These are phyloP conservation scores for Mystacides longicornis DNA, from an alignment of 2,888 invertebrate species.

Conservation along the genomic window DNA sequence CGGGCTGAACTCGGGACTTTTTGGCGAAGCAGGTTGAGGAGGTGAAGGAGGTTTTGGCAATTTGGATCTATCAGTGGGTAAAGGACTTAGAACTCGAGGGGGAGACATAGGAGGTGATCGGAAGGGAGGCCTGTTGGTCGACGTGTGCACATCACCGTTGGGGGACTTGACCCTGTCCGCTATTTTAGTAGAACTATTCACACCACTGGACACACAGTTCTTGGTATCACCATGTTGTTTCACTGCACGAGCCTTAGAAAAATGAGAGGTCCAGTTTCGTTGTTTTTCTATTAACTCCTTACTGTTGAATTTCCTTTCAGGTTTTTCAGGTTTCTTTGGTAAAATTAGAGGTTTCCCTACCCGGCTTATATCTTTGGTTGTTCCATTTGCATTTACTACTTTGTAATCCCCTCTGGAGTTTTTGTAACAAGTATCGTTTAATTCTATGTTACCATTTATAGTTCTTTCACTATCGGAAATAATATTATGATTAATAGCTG, in stretches of 20 bases:
- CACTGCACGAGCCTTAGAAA: conserved; percentile 66
- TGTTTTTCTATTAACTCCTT: conserved; percentile 85
- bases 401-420: conserved; percentile 26
- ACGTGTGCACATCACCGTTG: conserved; percentile 32
- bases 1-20: background rate
- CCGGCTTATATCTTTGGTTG: conserved; percentile 38
- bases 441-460: conserved; percentile 39
- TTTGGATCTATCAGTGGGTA: conserved; percentile 7
- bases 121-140: conserved; percentile 32
- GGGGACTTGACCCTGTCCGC: conserved; percentile 29
- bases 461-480: conserved; percentile 33
- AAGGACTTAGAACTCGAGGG: conserved; percentile 27
- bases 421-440: conserved; percentile 35
- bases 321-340: conserved; percentile 71
- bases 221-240: conserved; percentile 58
- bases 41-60: conserved; percentile 4
- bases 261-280: conserved; percentile 88
- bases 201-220: conserved; percentile 42
- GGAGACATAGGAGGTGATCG: conserved; percentile 29
- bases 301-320: conserved; percentile 73
- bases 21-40: conserved; percentile 4
- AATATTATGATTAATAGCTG: conserved; percentile 30
- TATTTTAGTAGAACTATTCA: conserved; percentile 25
- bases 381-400: conserved; percentile 38
- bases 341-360: conserved; percentile 50